Conservation (phyloP, 1,140 invertebrate genomes). For the Hetaerina americana region DNA sequence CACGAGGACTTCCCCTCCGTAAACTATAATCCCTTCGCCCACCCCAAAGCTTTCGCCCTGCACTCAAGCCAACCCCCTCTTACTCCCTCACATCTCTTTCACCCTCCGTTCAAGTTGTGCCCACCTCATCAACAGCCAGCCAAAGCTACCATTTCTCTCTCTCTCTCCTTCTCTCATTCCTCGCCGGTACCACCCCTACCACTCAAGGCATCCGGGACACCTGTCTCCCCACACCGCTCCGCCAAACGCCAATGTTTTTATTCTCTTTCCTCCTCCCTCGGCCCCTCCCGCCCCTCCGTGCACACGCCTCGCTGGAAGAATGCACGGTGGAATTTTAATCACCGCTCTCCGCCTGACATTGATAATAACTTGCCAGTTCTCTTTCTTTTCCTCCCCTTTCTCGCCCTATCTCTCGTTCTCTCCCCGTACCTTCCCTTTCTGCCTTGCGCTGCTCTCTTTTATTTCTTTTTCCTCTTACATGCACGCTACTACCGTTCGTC, state of each 20-base stretch:
- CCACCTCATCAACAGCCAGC: no score
- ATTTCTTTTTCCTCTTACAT: neutral
- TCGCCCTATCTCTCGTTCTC: neutral
- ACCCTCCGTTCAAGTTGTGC: neutral
- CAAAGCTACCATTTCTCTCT: no score
- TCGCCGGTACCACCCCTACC: neutral
- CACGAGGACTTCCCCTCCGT: no score
- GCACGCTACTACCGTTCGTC: neutral
- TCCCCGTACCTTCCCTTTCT: neutral
- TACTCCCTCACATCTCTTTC: neutral
- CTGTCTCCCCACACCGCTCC: neutral
- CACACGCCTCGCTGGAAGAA: neutral
- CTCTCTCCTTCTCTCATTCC: no score
- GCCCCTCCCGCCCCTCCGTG: neutral
- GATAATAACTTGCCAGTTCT: neutral
- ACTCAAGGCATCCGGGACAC: neutral
- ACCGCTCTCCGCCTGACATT: neutral
- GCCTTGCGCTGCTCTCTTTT: neutral
- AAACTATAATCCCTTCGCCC: no score
- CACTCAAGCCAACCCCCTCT: neutral
- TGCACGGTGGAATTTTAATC: neutral
- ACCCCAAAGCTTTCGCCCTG: neutral
- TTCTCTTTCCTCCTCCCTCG: neutral
- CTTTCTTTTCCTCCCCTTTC: neutral
- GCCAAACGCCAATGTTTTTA: no score